These are phyloP conservation scores for Thera britannica DNA, from an alignment of 2,888 invertebrate genomes.

Conservation along the genomic window DNA sequence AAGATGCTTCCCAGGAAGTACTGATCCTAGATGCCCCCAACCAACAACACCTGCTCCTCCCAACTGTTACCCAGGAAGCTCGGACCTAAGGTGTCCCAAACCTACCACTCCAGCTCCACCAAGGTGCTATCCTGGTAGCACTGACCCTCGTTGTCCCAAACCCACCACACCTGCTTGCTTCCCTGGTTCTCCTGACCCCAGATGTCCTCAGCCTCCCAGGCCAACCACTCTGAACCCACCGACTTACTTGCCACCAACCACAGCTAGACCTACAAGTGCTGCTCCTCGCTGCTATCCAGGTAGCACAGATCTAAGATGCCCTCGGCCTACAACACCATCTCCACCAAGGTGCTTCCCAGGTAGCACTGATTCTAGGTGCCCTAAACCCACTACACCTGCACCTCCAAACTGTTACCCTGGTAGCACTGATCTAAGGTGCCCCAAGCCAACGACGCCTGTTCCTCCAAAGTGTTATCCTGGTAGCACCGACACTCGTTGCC, in stretches of 20 bases:
- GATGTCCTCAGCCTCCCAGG: conserved; percentile 55
- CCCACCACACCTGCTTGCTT: conserved; percentile 53
- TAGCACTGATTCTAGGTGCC: conserved; percentile 59
- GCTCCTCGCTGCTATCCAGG: conserved; percentile 60
- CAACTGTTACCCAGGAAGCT: conserved; percentile 47
- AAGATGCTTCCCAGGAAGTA: conserved; percentile 42
- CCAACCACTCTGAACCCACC: conserved; percentile 51
- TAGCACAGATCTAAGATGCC: conserved; percentile 56
- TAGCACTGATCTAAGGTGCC: conserved; percentile 57
- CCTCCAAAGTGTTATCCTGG: conserved; percentile 45
- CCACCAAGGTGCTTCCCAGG: conserved; percentile 47
- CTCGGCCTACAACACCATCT: conserved; percentile 52
- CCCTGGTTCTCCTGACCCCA: conserved; percentile 61
- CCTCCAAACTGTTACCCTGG: conserved; percentile 49
- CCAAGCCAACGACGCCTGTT: conserved; percentile 40
- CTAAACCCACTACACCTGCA: conserved; percentile 53
- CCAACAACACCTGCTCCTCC: conserved; percentile 34
- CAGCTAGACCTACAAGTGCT: conserved; percentile 41
- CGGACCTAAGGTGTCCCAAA: conserved; percentile 53
- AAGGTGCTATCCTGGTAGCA: conserved; percentile 45
- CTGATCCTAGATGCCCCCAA: conserved; percentile 48
- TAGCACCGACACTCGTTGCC: conserved; percentile 43
- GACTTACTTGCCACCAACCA: conserved; percentile 29
- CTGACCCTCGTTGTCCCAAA: conserved; percentile 53
- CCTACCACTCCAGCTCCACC: conserved; percentile 47